Evolutionary conservation across 2,888 invertebrate genomes (phyloP).

Genomic region (Ptilodon capucinus): DNA sequence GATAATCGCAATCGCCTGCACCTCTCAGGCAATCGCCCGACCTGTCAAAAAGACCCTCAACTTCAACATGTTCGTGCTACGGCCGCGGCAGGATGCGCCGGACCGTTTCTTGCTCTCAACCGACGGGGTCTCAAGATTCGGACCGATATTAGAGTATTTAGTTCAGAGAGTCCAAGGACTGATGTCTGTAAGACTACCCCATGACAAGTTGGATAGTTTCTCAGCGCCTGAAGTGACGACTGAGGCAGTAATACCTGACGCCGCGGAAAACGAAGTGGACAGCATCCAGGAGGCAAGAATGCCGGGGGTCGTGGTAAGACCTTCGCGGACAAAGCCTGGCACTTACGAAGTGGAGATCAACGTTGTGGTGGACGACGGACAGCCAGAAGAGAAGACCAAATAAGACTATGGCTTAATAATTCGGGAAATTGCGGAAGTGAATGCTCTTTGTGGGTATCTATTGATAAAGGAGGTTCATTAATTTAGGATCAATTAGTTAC

Average conservation of each 20-base stretch:
- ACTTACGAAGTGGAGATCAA: slow-evolving; percentile 72
- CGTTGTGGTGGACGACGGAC: slow-evolving; percentile 69
- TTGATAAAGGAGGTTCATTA: too few relatives aligned
- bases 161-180: slow-evolving; percentile 87
- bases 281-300: slow-evolving; percentile 67
- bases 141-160: slow-evolving; percentile 86
- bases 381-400: slow-evolving; percentile 52
- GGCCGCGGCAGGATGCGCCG: slow-evolving; percentile 55
- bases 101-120: slow-evolving; percentile 62
- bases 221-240: slow-evolving; percentile 29
- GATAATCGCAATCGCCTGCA: slow-evolving; percentile 53
- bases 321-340: slow-evolving; percentile 66
- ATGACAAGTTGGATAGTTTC: slow-evolving; percentile 73
- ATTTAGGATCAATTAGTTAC: too few relatives aligned
- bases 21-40: slow-evolving; percentile 49
- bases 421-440: slow-evolving; percentile 3
- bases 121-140: slow-evolving; percentile 82
- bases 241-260: slow-evolving; percentile 43
- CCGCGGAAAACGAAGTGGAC: slow-evolving; percentile 75
- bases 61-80: slow-evolving; percentile 74
- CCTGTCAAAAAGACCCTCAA: slow-evolving; percentile 71
- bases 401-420: slow-evolving; percentile 1
- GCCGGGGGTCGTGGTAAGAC: slow-evolving; percentile 66
- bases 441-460: too few relatives aligned
- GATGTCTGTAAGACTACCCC: slow-evolving; percentile 85